Evolutionary conservation across 2,888 invertebrate genomes (phyloP).

Genomic region (Adela reaumurella): DNA sequence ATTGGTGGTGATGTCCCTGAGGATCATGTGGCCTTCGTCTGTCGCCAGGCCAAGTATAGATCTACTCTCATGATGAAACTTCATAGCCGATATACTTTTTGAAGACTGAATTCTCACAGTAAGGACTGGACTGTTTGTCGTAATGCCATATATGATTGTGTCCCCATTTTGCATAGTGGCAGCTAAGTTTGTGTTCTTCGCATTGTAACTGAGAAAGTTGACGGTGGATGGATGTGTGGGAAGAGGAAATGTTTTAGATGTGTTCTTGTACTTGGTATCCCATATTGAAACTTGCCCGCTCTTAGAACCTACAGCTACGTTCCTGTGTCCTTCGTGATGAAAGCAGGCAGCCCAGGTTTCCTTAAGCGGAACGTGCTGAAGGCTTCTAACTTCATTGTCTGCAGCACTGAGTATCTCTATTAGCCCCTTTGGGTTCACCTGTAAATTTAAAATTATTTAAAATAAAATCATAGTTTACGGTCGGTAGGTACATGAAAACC

Average conservation of each 20-base stretch:
- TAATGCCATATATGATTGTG: slow-evolving; percentile 47
- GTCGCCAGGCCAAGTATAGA: slow-evolving; percentile 44
- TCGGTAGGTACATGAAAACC: not conserved
- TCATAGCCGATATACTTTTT: slow-evolving; percentile 43
- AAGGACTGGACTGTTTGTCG: slow-evolving; percentile 41
- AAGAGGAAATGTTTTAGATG: slow-evolving; percentile 42
- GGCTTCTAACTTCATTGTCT: slow-evolving; percentile 38
- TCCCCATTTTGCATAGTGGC: slow-evolving; percentile 47
- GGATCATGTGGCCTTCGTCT: slow-evolving; percentile 46
- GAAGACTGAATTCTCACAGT: slow-evolving; percentile 39
- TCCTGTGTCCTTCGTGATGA: slow-evolving; percentile 42
- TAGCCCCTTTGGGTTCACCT: slow-evolving; percentile 44
- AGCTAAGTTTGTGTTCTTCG: slow-evolving; percentile 45
- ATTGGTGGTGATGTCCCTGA: slow-evolving; percentile 41
- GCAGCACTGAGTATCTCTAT: slow-evolving; percentile 41
- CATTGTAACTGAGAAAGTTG: slow-evolving; percentile 41
- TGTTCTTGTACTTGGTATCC: slow-evolving; percentile 45
- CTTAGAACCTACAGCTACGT: slow-evolving; percentile 42
- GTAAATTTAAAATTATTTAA: slow-evolving; percentile 16
- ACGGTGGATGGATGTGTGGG: slow-evolving; percentile 35
- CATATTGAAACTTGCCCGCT: slow-evolving; percentile 47
- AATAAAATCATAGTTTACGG: slow-evolving; percentile 12
- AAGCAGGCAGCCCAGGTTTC: slow-evolving; percentile 47
- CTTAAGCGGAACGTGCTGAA: slow-evolving; percentile 43
- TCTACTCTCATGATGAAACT: slow-evolving; percentile 44